Conservation (phyloP, 2,888 invertebrate species). For the Ditula angustiorana region DNA sequence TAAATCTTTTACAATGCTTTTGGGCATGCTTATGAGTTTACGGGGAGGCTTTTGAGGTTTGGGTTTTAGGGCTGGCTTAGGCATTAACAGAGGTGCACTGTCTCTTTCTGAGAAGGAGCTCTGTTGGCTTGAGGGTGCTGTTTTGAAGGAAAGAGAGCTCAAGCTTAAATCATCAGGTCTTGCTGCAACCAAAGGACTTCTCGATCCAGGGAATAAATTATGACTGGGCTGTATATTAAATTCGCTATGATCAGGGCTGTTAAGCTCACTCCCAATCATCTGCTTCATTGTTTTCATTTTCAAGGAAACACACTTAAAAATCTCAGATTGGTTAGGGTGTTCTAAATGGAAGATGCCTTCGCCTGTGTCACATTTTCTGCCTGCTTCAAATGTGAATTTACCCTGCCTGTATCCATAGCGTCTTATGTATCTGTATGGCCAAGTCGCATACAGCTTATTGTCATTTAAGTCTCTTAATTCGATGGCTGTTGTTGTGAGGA, state of each 20-base stretch:
- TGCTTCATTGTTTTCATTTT: slow-evolving; percentile 96
- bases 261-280: slow-evolving; percentile 89
- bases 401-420: slow-evolving; percentile 94
- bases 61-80: slow-evolving; percentile 86
- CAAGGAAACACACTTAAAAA: slow-evolving; percentile 91
- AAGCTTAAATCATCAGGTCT: slow-evolving; percentile 79
- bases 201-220: slow-evolving; percentile 93
- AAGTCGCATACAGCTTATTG: slow-evolving; percentile 88
- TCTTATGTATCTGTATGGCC: slow-evolving; percentile 94
- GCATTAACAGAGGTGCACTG: slow-evolving; percentile 75
- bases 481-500: slow-evolving; percentile 90
- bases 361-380: slow-evolving; percentile 93
- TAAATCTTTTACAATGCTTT: slow-evolving; percentile 68
- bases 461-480: slow-evolving; percentile 89
- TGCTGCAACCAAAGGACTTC: slow-evolving; percentile 91
- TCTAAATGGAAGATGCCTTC: slow-evolving; percentile 93
- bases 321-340: slow-evolving; percentile 93
- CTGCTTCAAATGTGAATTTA: slow-evolving; percentile 95
- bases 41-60: slow-evolving; percentile 88
- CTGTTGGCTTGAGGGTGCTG: slow-evolving; percentile 74
- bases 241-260: slow-evolving; percentile 89
- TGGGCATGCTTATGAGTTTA: slow-evolving; percentile 80
- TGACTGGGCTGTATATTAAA: slow-evolving; percentile 89
- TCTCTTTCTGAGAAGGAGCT: slow-evolving; percentile 72
- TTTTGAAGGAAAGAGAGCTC: slow-evolving; percentile 77